Base-by-base conservation (phyloP, 2,888 invertebrate genomes). In the Lochmaea crataegi region DNA sequence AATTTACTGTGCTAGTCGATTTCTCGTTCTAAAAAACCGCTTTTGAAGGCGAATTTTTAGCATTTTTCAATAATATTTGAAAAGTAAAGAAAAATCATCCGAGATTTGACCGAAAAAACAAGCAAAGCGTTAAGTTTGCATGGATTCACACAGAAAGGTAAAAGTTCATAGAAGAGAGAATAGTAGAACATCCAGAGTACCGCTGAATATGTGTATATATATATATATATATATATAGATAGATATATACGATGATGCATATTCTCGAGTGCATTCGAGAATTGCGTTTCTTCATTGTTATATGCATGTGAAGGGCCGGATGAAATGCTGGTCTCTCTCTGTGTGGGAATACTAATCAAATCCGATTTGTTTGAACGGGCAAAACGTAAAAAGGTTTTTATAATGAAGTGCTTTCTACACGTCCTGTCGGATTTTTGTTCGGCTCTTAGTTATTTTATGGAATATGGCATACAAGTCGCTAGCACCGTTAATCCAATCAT, bases 361-460 rank as follows among this genome's bases (percentile, higher is more conserved):
- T 84, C 83, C 82, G 83, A 84, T 84, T 84, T 84, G 83, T 84
- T 84, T 83, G 84, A 83, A 84, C 83, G 83, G 83, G 81, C 80
- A 82, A 82, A 84, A 82, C 80, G 83, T 82, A 84, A 83, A 84
- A 84, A 83, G 83, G 83, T 83, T 84, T 84, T 83, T 81, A 83
- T 84, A 84, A 84, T 84, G 83, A 84, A 84, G 84, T 84, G 83
- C 84, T 84, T 84, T 84, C 83, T 82, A 75, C 81, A 80, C 82
- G 83, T 82, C 83, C 81, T 79, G 83, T 82, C 80, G 80, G 80
- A 83, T 83, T 84, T 82, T 82, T 82, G 82, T 83, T 80, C 82
- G 78, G 80, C 83, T 81, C 81, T 83, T 80, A 81, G 81, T 81
- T 82, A 79, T 81, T 82, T 81, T 80, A 82, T 82, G 81, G 80